Base-by-base conservation (phyloP, 2,888 invertebrate species). In the Helicoverpa assulta region DNA sequence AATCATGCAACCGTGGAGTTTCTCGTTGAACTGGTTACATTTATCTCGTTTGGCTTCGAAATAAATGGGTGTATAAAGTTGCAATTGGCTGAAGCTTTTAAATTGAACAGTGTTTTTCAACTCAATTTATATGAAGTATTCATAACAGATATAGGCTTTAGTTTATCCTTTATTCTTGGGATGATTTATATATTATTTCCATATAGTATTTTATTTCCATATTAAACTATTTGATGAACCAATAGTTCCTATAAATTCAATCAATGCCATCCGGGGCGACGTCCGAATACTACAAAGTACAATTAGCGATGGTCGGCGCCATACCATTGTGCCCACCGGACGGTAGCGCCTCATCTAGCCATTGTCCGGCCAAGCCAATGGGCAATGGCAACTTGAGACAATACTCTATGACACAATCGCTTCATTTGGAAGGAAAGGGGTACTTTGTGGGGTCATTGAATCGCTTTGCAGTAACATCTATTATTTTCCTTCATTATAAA, bases 271-370 rank as follows among this genome's bases (percentile, higher is more conserved):
- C 54, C 71, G 70, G 60, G 33, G 19, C 56, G 52, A 52, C 47
- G 50, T 57, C 64, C 51, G 58, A 66, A 73, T 52, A 18, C 63
- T 73, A 61, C 68, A 52, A 78, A 78, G 67, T 78, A 78, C 71
- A 67, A 69, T 80, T 75, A 76, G 50, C 33, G 26, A 76, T 59
- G 64, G 56, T 59, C 58, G 83, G 83, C 83, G 83, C 80, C 82
- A 59, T 61, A 16, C 76, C 73, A 79, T 81, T 84, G 73, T 78
- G 62, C 43, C 29, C 43, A 51, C 79, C 76, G 77, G 77, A 77
- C 67, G 77, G 67, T 58, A 76, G 81, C 51, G 76, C 57, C 77
- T 61, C 60, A 77, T 72, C 81, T 80, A 78, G 81, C 64, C 77
- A 78, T 81, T 78, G 77, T 78, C 64, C 77, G 72, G 70, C 55